Evolutionary conservation across 2,113 vertebrate species (phyloP), one percentile per base, ranked within the genome.

Genomic region (Marcusenius ussheri): DNA sequence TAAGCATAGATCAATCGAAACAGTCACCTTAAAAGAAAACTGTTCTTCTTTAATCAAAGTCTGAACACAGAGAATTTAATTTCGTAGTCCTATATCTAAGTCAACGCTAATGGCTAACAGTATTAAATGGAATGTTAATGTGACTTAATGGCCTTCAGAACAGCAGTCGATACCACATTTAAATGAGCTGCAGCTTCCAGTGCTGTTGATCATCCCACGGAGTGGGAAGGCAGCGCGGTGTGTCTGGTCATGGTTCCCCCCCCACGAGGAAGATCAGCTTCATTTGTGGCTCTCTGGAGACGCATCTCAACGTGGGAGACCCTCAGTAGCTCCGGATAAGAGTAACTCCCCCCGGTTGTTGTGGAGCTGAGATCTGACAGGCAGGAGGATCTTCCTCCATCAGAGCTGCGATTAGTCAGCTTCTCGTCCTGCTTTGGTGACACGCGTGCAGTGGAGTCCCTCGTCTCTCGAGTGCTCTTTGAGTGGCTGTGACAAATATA

Each of bases 121-220:
- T 85, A 91, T 94, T 92, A 94, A 95, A 95, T 94, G 93, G 91
- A 92, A 92, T 94, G 92, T 96, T 96, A 94, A 95, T 94, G 93
- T 92, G 93, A 95, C 95, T 96, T 94, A 95, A 95, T 94, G 94
- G 94, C 94, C 96, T 95, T 95, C 93, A 93, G 95, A 96, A 95
- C 93, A 92, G 93, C 93, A 94, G 35, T 96, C 94, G 96, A 95
- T 95, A 94, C 94, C 95, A 93, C 94, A 94, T 95, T 95, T 94
- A 94, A 94, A 94, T 93, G 93, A 93, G 91, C 90, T 92, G 91
- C 89, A 90, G 50, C 21, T 92, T 93, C 91, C 93, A 92, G 90
- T 91, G 88, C 93, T 88, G 88, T 91, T 91, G 93, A 93, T 94
- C 93, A 92, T 93, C 84, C 92, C 91, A 94, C 93, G 35, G 93